Conservation (phyloP, 2,888 invertebrate genomes). For the Lochmaea capreae region DNA sequence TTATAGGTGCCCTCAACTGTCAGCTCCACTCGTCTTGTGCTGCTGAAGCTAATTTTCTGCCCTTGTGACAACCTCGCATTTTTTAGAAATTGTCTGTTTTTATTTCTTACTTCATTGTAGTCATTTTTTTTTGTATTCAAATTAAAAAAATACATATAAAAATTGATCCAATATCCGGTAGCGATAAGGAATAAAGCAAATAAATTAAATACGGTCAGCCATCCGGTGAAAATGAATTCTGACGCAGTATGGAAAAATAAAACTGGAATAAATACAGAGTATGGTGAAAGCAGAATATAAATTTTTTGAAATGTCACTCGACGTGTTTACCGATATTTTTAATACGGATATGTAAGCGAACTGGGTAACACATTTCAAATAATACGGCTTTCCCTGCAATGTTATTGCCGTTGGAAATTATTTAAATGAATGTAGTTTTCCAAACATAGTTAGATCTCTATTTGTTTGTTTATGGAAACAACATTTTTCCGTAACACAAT, state of each 20-base stretch:
- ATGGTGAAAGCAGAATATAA: background rate
- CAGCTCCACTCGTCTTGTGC: too few relatives aligned
- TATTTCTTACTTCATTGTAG: too few relatives aligned
- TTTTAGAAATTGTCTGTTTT: too few relatives aligned
- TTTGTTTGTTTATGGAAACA: background rate
- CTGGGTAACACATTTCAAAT: background rate
- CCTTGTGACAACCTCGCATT: too few relatives aligned
- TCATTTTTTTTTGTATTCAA: too few relatives aligned
- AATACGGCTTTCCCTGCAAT: background rate
- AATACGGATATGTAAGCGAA: background rate
- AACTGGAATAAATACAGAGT: background rate
- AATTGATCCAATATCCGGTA: background rate
- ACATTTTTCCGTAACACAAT: background rate
- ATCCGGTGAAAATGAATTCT: background rate
- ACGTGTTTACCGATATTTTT: background rate
- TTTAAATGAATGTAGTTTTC: background rate
- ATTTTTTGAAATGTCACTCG: background rate
- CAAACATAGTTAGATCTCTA: background rate
- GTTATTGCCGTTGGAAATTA: background rate
- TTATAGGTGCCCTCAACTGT: too few relatives aligned
- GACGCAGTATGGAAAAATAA: background rate
- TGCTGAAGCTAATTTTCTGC: too few relatives aligned
- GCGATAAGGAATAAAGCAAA: background rate
- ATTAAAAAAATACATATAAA: background rate
- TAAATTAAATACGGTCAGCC: background rate